phyloP scores from a whole-genome alignment of 2,888 invertebrate species.

The Drosophila silvestris region DNA sequence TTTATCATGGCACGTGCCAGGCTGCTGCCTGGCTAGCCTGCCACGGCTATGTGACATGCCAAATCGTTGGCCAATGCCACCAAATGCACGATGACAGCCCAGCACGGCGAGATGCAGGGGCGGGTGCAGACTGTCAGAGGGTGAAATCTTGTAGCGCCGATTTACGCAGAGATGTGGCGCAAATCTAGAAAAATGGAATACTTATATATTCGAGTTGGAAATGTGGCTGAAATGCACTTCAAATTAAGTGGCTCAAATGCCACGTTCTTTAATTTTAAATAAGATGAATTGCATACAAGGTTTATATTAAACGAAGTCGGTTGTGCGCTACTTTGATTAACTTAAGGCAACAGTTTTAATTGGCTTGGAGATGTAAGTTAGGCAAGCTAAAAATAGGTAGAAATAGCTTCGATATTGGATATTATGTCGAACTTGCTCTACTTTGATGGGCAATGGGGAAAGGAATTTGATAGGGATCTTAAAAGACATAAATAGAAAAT shows the following conservation, averaged over 20 bases:
- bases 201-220: background rate
- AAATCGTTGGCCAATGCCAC: constrained; percentile 56
- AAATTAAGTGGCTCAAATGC: constrained; percentile 2
- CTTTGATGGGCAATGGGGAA: background rate
- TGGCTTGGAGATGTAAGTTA: background rate
- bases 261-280: background rate
- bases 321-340: background rate
- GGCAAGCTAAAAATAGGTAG: background rate
- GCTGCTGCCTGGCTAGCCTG: background rate
- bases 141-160: constrained; percentile 10
- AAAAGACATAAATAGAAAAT: background rate
- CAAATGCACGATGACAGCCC: constrained; percentile 49
- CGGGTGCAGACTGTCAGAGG: constrained; percentile 21
- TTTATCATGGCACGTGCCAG: constrained; percentile 58
- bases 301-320: background rate
- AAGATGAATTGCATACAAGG: background rate
- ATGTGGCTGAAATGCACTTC: constrained; percentile 1
- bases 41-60: constrained; percentile 46
- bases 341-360: background rate
- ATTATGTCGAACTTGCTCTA: background rate
- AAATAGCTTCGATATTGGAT: background rate
- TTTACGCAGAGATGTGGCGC: constrained; percentile 9
- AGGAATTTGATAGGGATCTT: rapidly evolving
- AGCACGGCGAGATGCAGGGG: constrained; percentile 6
- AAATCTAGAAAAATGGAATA: constrained; percentile 3